These are phyloP conservation scores for Chitala chitala DNA, from an alignment of 2,113 vertebrate genomes.

Conservation along the genomic window DNA sequence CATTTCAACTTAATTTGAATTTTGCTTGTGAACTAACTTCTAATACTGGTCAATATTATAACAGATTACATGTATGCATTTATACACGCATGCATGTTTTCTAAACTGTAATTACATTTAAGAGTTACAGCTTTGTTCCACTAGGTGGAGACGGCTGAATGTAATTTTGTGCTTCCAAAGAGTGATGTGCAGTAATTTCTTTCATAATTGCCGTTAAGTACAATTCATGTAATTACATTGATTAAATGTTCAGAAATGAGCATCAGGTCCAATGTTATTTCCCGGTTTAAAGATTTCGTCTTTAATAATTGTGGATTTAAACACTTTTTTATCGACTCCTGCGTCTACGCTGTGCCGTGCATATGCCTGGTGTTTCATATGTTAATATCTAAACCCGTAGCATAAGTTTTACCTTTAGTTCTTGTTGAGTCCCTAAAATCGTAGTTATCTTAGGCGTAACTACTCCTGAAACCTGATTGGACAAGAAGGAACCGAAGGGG, in stretches of 20 bases:
- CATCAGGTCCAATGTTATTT: not conserved
- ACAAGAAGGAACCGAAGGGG: conserved; percentile 24
- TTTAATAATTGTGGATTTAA: not conserved
- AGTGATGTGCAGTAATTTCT: not conserved
- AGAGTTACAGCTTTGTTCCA: conserved; percentile 9
- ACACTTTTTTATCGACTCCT: not conserved
- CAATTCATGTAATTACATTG: not conserved
- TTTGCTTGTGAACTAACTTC: too few species aligned
- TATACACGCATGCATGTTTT: too few species aligned
- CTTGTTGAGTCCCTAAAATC: not conserved
- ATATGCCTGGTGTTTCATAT: not conserved
- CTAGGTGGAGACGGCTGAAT: conserved; percentile 24
- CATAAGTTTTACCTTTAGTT: not conserved
- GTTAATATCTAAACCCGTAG: not conserved
- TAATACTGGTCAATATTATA: too few species aligned
- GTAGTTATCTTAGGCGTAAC: conserved; percentile 16
- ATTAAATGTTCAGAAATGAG: not conserved
- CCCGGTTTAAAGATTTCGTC: not conserved
- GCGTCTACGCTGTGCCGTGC: not conserved
- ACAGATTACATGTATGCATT: too few species aligned
- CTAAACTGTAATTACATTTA: not conserved
- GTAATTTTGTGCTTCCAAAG: not conserved
- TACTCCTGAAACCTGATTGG: conserved; percentile 49
- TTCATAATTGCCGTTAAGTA: not conserved
- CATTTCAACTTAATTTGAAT: too few species aligned